These are phyloP conservation scores for Eupithecia inturbata DNA, from an alignment of 2,888 invertebrate genomes.

Conservation along the genomic window DNA sequence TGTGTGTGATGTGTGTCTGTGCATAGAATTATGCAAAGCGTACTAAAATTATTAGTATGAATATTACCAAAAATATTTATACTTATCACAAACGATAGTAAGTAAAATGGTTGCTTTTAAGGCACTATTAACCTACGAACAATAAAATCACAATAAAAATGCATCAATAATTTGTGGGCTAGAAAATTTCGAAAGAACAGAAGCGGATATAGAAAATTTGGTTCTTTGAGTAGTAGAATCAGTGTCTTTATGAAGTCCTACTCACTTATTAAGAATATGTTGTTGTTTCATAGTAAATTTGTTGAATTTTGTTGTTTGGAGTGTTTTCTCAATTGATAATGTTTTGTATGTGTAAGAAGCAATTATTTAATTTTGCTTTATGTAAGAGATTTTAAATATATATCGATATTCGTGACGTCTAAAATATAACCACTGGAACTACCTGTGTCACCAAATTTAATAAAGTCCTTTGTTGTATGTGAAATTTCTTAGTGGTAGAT, in stretches of 20 bases:
- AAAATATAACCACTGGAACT: not conserved
- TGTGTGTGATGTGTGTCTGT: not conserved
- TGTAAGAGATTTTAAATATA: not conserved
- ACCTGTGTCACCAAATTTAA: not conserved
- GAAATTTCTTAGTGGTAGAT: not conserved
- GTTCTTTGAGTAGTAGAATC: not conserved
- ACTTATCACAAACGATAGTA: not conserved
- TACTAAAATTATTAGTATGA: not conserved
- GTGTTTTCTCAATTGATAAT: conserved; percentile 2
- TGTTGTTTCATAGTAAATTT: not conserved
- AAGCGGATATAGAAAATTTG: not conserved
- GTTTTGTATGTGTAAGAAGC: not conserved
- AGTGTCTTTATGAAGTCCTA: not conserved
- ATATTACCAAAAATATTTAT: not conserved
- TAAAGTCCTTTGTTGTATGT: not conserved
- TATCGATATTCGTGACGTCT: not conserved
- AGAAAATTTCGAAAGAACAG: not conserved
- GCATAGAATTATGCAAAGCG: not conserved
- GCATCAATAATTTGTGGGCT: not conserved
- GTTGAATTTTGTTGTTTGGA: not conserved
- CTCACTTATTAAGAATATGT: not conserved
- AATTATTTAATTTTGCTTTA: not conserved
- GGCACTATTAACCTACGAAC: not conserved
- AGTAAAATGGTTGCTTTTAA: not conserved
- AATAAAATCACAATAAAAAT: not conserved